Evolutionary conservation across 1,140 invertebrate species (phyloP).

Genomic region (Anadara kagoshimensis): DNA sequence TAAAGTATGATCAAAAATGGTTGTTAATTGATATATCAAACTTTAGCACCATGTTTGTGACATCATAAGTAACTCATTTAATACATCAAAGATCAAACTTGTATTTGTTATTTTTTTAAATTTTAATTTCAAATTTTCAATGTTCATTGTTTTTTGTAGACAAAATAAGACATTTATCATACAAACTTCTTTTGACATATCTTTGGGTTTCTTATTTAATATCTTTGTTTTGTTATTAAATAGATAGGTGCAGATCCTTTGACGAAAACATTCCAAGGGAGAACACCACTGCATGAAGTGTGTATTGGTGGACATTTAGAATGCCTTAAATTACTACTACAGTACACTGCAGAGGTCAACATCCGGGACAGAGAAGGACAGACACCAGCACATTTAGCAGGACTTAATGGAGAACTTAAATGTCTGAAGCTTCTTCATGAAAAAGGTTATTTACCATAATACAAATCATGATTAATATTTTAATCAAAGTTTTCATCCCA

Average conservation of each 20-base stretch:
- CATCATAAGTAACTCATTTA: too few species aligned
- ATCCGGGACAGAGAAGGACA: constrained; percentile 60
- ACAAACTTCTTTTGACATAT: background rate
- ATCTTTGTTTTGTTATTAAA: constrained; percentile 5
- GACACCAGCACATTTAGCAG: constrained; percentile 64
- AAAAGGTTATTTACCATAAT: constrained; percentile 49
- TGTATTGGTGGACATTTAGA: constrained; percentile 64
- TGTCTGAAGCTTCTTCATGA: constrained; percentile 58
- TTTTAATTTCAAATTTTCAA: too few species aligned
- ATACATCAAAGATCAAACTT: too few species aligned
- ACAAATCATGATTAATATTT: too few species aligned
- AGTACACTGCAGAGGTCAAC: constrained; percentile 54
- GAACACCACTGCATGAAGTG: constrained; percentile 66
- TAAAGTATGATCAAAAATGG: too few species aligned
- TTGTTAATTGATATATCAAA: too few species aligned
- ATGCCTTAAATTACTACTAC: constrained; percentile 52
- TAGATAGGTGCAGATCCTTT: constrained; percentile 48
- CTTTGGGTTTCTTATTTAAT: background rate
- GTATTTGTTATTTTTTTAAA: too few species aligned
- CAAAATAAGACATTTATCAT: too few species aligned
- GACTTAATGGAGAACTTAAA: constrained; percentile 65
- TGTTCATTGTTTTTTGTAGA: too few species aligned
- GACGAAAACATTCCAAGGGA: constrained; percentile 36
- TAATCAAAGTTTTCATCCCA: too few species aligned
- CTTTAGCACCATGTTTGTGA: too few species aligned